phyloP scores from a whole-genome alignment of 2,888 invertebrate genomes.

The Drosophila anomalata region DNA sequence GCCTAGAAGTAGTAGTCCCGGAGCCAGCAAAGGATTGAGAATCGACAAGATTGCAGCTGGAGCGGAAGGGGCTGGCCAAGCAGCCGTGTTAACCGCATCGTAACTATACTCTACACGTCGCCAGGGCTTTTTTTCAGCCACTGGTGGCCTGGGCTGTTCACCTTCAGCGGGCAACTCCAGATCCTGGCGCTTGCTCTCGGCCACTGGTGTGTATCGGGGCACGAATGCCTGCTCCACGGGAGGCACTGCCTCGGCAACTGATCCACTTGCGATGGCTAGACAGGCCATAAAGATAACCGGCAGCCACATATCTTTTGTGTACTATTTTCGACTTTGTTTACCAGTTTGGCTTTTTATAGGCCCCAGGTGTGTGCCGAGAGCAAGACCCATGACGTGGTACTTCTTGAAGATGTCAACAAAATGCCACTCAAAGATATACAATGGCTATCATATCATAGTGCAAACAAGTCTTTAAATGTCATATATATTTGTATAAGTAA shows the following conservation, averaged over 20 bases:
- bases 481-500: slow-evolving; percentile 40
- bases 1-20: slow-evolving; percentile 58
- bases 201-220: slow-evolving; percentile 59
- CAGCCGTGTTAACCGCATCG: slow-evolving; percentile 19
- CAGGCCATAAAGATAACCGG: slow-evolving; percentile 37
- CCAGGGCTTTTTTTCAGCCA: slow-evolving; percentile 50
- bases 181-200: slow-evolving; percentile 59
- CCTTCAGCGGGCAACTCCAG: slow-evolving; percentile 28
- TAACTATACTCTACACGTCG: slow-evolving; percentile 50
- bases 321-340: slow-evolving; percentile 26
- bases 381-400: slow-evolving; percentile 30
- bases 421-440: slow-evolving; percentile 10
- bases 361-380: slow-evolving; percentile 3
- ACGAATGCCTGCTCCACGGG: slow-evolving; percentile 32
- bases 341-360: slow-evolving; percentile 48
- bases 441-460: background rate
- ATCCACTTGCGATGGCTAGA: slow-evolving; percentile 14
- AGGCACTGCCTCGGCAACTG: slow-evolving; percentile 7
- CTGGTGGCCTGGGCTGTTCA: slow-evolving; percentile 14
- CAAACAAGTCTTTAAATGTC: slow-evolving; percentile 1
- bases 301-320: slow-evolving; percentile 49
- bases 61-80: slow-evolving; percentile 36
- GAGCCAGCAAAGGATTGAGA: slow-evolving; percentile 41
- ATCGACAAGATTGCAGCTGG: slow-evolving; percentile 32
- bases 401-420: slow-evolving; percentile 53